A percentile compares a stretch with the other conserved stretches of the same genome.
Evolutionary conservation across 2,113 vertebrate genomes (phyloP).

Genomic region (Drymodes brunneopygia): DNA sequence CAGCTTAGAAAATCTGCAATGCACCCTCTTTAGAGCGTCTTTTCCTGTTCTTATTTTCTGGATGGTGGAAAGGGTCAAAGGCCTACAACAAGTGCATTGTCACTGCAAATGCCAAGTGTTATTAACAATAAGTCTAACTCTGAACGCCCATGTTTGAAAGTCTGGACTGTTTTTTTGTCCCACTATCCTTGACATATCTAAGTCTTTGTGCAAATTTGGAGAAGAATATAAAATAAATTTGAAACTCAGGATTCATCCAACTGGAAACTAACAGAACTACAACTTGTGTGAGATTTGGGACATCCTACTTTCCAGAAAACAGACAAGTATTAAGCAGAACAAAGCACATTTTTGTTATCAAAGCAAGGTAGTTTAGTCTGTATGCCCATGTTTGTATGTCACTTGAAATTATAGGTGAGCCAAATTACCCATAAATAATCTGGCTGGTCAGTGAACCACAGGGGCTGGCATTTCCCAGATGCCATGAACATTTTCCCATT

Average conservation of each 20-base stretch:
- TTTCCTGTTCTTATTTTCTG: background rate
- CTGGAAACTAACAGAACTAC: background rate
- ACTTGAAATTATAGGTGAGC: conserved; percentile 39
- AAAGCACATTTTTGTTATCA: background rate
- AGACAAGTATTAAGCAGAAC: background rate
- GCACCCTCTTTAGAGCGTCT: background rate
- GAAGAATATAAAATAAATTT: background rate
- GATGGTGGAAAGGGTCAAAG: background rate
- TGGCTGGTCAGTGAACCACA: conserved; percentile 14
- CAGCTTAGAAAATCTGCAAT: background rate
- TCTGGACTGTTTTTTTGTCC: background rate
- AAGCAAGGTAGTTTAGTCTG: background rate
- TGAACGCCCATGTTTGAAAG: background rate
- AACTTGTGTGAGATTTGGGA: background rate
- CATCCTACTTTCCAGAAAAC: background rate
- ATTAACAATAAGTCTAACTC: background rate
- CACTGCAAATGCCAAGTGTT: background rate
- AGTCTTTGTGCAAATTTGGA: background rate
- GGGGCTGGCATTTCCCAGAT: background rate
- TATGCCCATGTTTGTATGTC: background rate
- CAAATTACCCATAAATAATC: conserved; percentile 38
- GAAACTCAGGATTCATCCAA: background rate
- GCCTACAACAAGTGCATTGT: background rate
- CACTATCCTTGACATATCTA: background rate
- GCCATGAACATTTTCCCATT: conserved; percentile 5